These are phyloP conservation scores for Urocolius indicus DNA, from an alignment of 2,113 vertebrate species.

Conservation along the genomic window DNA sequence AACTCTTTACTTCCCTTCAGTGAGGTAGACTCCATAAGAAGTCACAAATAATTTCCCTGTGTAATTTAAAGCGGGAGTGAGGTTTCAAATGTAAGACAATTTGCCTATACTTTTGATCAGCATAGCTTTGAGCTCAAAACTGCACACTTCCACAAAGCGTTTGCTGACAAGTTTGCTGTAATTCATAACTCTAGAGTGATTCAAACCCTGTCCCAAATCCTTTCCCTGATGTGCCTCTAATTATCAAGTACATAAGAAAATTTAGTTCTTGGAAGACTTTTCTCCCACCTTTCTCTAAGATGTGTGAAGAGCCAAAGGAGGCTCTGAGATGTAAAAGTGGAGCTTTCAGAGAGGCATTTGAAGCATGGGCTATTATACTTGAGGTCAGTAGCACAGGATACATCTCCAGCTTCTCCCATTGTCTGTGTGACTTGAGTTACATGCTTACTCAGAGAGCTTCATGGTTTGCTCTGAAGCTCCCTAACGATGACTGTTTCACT, in stretches of 20 bases:
- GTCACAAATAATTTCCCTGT: neutral
- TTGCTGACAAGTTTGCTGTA: neutral
- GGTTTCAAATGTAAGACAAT: neutral
- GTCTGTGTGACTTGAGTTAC: neutral
- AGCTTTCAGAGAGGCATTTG: neutral
- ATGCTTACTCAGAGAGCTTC: neutral
- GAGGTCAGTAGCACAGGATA: neutral
- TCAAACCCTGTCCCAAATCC: neutral
- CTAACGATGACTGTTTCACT: fast-evolving
- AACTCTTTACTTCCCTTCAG: neutral
- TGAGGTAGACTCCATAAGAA: neutral
- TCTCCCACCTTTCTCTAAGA: neutral
- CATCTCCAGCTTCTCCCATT: fast-evolving
- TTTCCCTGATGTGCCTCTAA: neutral
- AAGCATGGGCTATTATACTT: neutral
- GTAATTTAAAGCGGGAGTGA: neutral
- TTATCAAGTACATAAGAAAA: neutral
- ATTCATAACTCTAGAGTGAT: neutral
- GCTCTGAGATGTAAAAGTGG: neutral
- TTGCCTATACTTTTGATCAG: neutral
- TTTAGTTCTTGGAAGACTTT: neutral
- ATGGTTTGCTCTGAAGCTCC: neutral
- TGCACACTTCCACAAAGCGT: neutral
- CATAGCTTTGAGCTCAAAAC: neutral
- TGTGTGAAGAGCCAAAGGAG: neutral